These are phyloP conservation scores for Hiodon alosoides DNA, from an alignment of 2,113 vertebrate genomes.

Conservation along the genomic window DNA sequence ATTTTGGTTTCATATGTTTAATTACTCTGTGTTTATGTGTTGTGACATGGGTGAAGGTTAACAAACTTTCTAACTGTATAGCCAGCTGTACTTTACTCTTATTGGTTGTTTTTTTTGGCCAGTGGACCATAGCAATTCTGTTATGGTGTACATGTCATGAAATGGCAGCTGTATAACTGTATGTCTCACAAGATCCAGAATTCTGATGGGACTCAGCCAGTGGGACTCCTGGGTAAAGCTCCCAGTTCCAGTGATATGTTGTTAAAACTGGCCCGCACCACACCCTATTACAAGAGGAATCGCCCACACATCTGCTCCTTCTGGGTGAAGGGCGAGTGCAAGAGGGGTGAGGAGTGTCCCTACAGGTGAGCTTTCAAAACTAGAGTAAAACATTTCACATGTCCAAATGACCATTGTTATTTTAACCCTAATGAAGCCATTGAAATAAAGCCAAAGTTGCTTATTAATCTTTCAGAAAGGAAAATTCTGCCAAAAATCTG, in stretches of 20 bases:
- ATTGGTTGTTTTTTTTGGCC: not conserved
- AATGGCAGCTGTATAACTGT: too few species aligned
- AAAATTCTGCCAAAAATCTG: too few species aligned
- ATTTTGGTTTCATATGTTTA: not conserved
- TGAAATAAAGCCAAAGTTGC: too few species aligned
- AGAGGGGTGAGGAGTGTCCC: slow-evolving; percentile 95
- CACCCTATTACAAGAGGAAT: slow-evolving; percentile 96
- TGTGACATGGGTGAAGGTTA: not conserved
- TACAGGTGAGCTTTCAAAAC: slow-evolving; percentile 71
- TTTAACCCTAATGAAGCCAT: too few species aligned
- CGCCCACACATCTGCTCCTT: slow-evolving; percentile 98
- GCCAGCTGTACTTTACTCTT: not conserved
- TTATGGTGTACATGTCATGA: not conserved
- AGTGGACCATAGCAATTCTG: not conserved
- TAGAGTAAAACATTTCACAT: too few species aligned
- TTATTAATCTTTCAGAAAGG: too few species aligned
- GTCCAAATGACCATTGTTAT: too few species aligned
- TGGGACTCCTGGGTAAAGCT: slow-evolving; percentile 87
- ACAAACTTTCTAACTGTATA: not conserved
- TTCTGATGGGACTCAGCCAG: slow-evolving; percentile 84
- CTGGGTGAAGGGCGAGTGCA: slow-evolving; percentile 98
- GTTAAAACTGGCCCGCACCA: slow-evolving; percentile 91
- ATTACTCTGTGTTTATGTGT: not conserved
- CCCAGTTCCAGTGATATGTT: slow-evolving; percentile 93
- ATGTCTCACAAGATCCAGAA: slow-evolving; percentile 73